Evolutionary conservation across 2,113 vertebrate species (phyloP), one percentile per base, ranked within the genome.

Genomic region (Rattus rattus): DNA sequence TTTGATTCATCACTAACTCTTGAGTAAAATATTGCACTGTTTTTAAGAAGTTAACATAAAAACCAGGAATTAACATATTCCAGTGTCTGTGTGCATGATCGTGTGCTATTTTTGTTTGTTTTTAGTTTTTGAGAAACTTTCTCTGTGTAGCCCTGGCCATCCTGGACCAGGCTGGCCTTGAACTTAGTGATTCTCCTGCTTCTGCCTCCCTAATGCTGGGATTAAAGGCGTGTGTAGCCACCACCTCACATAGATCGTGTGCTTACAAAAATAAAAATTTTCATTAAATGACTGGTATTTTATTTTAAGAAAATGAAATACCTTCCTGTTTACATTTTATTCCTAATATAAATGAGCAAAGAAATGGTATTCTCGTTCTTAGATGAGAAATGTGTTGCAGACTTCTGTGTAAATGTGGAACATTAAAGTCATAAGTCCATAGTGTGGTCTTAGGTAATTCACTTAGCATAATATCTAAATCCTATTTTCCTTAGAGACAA

Each of bases 1-100:
- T 93, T 92, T 90, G 43, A 49, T 65, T 93, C 5, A 52, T 86
- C 72, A 81, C 69, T 10, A 92, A 80, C 92, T 54, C 10, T 76
- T 72, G 43, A 6, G 54, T 61, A 61, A 61, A 83, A 83, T 61
- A 56, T 61, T 63, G 59, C 63, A 7, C 26, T 94, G 43, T 75
- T 61, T 88, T 52, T 43, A 88, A 92, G 70, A 20, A 39, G 13
- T 92, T 89, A 70, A 88, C 73, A 54, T 59, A 75, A 77, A 88
- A 30, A 72, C 17, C 49, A 36, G 49, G 49, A 80, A 36, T n/a
- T 56, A 22, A 56, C 6, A 81, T 56, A 36, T 56, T 56, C 2
- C 33, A 56, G 8, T 54, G 52, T 54, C 49, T 56, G 9, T 81
- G 79, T 52, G 47, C 47, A 52, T 33, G 28, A 52, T 9, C 17